Percentiles rank a stretch among this genome's conserved stretches.
Conservation (phyloP, 2,888 invertebrate genomes). For the Bhutanitis thaidina region DNA sequence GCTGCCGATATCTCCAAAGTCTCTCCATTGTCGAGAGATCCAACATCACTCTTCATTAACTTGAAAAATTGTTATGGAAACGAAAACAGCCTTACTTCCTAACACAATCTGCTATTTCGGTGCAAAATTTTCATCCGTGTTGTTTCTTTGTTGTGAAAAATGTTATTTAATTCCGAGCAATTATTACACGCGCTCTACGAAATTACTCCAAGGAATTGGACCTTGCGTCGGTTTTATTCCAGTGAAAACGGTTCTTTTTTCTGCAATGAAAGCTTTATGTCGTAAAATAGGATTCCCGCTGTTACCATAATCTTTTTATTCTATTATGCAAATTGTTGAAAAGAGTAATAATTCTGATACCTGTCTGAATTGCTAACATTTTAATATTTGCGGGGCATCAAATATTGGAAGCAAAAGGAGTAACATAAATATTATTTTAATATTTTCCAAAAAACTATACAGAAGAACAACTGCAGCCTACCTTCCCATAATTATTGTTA, state of each 20-base stretch:
- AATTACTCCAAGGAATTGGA: conserved; percentile 76
- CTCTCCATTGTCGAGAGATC: conserved; percentile 14
- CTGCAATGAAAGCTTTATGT: conserved; percentile 63
- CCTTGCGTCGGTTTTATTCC: conserved; percentile 63
- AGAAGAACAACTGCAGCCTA: too few species aligned
- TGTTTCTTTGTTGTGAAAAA: conserved; percentile 73
- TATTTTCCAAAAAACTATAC: too few species aligned
- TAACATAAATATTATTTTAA: too few species aligned
- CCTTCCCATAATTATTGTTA: too few species aligned
- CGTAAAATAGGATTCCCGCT: conserved; percentile 62
- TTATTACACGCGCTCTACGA: conserved; percentile 75
- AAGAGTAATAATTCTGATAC: conserved; percentile 26
- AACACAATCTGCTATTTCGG: conserved; percentile 55
- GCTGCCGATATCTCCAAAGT: conserved; percentile 6
- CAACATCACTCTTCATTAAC: conserved; percentile 55
- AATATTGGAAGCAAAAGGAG: too few species aligned
- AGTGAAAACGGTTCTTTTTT: conserved; percentile 51
- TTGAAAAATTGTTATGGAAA: conserved; percentile 57
- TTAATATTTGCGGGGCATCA: too few species aligned
- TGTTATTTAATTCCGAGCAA: conserved; percentile 76
- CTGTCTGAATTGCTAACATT: conserved; percentile 16
- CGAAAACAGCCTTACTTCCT: conserved; percentile 55
- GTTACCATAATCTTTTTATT: conserved; percentile 59
- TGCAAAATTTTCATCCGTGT: conserved; percentile 59
- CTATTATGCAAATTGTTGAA: conserved; percentile 46